Percentiles rank a stretch among this genome's conserved stretches.
These are phyloP conservation scores for Apotomis betuletana DNA, from an alignment of 2,888 invertebrate species.

Conservation along the genomic window DNA sequence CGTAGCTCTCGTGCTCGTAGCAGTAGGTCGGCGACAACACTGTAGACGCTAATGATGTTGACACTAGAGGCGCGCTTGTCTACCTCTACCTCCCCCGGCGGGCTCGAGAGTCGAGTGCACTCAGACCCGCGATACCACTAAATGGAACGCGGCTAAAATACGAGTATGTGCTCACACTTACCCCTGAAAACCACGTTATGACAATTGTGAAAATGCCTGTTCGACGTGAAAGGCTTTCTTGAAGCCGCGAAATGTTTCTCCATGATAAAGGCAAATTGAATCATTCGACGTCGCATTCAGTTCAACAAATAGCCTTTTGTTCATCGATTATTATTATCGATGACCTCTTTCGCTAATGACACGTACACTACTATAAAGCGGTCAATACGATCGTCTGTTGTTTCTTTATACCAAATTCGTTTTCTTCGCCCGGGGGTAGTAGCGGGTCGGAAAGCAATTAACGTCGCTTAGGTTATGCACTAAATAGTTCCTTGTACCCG, in stretches of 20 bases:
- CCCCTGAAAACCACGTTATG: constrained; percentile 57
- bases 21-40: constrained; percentile 59
- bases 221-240: constrained; percentile 8
- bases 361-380: constrained; percentile 8
- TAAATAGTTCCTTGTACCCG: constrained; percentile 22
- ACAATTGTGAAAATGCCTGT: constrained; percentile 25
- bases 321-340: constrained; percentile 36
- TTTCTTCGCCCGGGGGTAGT: constrained; percentile 11
- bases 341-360: constrained; percentile 32
- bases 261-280: constrained; percentile 6
- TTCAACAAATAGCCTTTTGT: constrained; percentile 13
- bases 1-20: constrained; percentile 63
- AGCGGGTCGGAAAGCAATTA: constrained; percentile 24
- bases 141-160: constrained; percentile 57
- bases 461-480: constrained; percentile 38
- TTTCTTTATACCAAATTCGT: constrained; percentile 10
- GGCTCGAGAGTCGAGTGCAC: constrained; percentile 54
- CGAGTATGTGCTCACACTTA: constrained; percentile 47
- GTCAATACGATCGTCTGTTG: constrained; percentile 14
- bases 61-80: constrained; percentile 70
- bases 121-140: constrained; percentile 52
- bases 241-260: background rate
- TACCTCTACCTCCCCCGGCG: constrained; percentile 46
- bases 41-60: constrained; percentile 78
- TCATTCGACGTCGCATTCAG: constrained; percentile 13